These are phyloP conservation scores for Myiotriccus ornatus DNA, from an alignment of 2,797 vertebrate species.

Conservation along the genomic window DNA sequence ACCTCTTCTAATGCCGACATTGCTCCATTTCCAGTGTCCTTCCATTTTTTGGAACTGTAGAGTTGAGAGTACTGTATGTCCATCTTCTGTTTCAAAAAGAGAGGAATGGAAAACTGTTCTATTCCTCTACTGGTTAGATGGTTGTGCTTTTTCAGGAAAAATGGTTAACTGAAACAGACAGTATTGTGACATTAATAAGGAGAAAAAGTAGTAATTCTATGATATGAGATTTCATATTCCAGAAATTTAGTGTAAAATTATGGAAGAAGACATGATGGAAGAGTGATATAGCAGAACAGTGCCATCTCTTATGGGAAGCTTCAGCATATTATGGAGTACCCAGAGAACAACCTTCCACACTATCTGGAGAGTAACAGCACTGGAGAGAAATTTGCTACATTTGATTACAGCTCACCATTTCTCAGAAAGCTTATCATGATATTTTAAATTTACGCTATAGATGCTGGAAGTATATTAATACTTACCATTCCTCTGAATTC, in stretches of 20 bases:
- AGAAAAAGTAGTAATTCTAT: background rate
- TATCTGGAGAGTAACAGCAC: background rate
- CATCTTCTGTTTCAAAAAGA: background rate
- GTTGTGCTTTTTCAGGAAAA: background rate
- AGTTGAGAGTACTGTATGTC: background rate
- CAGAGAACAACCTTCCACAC: background rate
- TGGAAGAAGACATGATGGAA: background rate
- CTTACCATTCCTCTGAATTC: background rate
- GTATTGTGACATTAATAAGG: background rate
- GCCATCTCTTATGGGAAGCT: background rate
- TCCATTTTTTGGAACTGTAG: background rate
- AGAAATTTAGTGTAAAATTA: background rate
- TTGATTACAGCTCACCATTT: background rate
- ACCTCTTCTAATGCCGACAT: background rate
- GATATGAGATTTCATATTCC: background rate
- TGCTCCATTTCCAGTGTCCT: background rate
- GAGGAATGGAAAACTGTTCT: background rate
- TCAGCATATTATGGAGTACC: background rate
- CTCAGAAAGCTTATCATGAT: background rate
- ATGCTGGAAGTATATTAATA: background rate
- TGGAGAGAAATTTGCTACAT: background rate
- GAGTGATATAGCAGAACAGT: background rate
- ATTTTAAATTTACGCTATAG: background rate
- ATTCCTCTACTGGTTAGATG: background rate
- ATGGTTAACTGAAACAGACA: background rate